phyloP scores from a whole-genome alignment of 2,888 invertebrate species.

The Drosophila suboccidentalis region DNA sequence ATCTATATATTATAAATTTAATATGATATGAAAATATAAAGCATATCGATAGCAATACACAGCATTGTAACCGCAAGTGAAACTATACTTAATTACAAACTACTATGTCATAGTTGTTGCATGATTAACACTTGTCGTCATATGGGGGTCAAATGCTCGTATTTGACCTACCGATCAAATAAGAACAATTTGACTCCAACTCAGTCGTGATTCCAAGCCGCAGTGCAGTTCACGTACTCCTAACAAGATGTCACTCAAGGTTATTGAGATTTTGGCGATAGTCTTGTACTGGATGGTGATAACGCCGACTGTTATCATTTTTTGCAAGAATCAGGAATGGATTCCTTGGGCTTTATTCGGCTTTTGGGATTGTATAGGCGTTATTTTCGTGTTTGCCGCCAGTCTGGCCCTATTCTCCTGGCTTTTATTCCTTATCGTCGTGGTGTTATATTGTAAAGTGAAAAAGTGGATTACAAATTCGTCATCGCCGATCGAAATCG shows the following conservation, averaged over 20 bases:
- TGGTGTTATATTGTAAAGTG: not conserved
- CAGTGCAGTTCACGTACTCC: not conserved
- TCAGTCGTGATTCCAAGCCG: not conserved
- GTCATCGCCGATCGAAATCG: not conserved
- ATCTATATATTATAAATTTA: too few species aligned
- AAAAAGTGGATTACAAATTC: not conserved
- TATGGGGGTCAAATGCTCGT: not conserved
- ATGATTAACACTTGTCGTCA: not conserved
- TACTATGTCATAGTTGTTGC: not conserved
- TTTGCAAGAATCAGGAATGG: not conserved
- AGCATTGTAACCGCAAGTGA: not conserved
- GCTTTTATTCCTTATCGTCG: not conserved
- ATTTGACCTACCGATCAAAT: not conserved
- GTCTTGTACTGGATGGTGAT: not conserved
- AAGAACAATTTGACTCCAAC: not conserved
- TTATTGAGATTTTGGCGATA: not conserved
- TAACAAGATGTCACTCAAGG: not conserved
- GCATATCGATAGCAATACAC: too few species aligned
- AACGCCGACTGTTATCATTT: not conserved
- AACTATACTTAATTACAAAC: not conserved
- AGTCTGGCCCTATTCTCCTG: not conserved
- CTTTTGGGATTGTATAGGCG: not conserved
- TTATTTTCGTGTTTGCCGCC: not conserved
- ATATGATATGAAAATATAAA: too few species aligned
- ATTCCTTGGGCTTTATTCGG: not conserved